Conservation (phyloP, 2,113 vertebrate species). For the Crotalus helleri region DNA sequence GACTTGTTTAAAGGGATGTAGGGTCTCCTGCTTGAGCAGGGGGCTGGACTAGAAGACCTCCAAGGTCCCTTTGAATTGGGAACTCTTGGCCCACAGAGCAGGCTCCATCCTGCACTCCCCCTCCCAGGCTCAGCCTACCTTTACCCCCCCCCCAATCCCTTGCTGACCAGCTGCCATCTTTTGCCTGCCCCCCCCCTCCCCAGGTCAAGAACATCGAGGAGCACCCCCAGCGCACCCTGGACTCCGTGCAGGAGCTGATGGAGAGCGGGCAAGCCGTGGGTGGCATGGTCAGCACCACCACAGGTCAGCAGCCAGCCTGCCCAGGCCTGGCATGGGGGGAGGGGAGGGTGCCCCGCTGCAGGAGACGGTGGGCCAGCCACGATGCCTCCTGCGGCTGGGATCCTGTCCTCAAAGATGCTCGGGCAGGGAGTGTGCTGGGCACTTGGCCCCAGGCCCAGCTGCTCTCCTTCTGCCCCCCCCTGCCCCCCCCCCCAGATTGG, state of each 20-base stretch:
- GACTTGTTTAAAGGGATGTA: background rate
- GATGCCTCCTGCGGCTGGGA: background rate
- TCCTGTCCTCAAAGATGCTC: background rate
- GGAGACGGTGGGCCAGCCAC: background rate
- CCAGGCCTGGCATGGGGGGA: background rate
- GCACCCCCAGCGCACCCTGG: constrained; percentile 87
- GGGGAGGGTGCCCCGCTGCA: background rate
- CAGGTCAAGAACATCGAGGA: constrained; percentile 99
- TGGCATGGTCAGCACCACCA: constrained; percentile 97
- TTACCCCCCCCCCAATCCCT: too few species aligned
- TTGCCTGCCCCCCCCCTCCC: background rate
- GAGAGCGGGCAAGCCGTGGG: constrained; percentile 97
- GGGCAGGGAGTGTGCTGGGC: background rate
- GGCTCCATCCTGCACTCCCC: background rate
- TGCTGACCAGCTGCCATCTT: background rate
- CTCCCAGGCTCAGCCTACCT: background rate
- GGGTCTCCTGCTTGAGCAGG: too few species aligned
- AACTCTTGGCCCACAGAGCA: background rate
- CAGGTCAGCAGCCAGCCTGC: constrained; percentile 72
- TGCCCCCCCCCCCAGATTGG: constrained; percentile 79
- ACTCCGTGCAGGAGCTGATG: constrained; percentile 96
- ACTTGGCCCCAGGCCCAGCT: background rate
- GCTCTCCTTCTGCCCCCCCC: background rate
- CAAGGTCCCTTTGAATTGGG: background rate
- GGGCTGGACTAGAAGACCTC: background rate